Base-by-base conservation (phyloP, 2,797 vertebrate species). In the Acropternis orthonyx region DNA sequence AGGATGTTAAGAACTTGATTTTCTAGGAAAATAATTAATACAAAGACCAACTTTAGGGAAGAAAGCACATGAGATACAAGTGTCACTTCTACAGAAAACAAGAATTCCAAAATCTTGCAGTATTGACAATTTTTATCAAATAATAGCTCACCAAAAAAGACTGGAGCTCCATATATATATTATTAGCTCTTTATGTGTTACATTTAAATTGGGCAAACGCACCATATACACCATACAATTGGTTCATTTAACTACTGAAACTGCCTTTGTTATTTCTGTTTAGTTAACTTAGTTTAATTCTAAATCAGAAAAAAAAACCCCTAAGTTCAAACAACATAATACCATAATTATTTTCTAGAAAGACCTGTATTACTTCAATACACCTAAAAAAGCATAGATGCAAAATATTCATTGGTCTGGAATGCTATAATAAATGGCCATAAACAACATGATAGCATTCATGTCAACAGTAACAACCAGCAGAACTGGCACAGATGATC, bases 21-120 rank as follows among this genome's bases (percentile, higher is more conserved):
- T 92, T 68, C 95, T 93, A 90, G 51, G 69, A 75, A 93, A 88
- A 83, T 12, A 89, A 48, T 86, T 39, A 78, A 89, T 18, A 81
- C 14, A 68, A 81, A 89, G 43, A 69, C 18, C 18, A 69, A 4
- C 27, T 72, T 81, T n/a, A 62, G 19, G 58, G 77, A 93, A 85
- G 19, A 88, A 75, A 92, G 37, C 19, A 61, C 4, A 3, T 11
- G 34, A 80, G 27, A 74, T 15, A 58, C 3, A 85, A 89, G 7
- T 10, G 6, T n/a, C 13, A 6, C 13, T 61, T 68, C 49, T 54
- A 81, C 22, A 71, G 58, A 68, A 85, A 78, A 63, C 17, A 76
- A 76, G 30, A 74, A 84, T 61, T 88, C 6, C 21, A 6, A 32
- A 56, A 46, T 58, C 41, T 75, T 74, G 22, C 11, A 82, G 78